Conservation (phyloP, 2,888 invertebrate genomes). For the Noctua janthe region DNA sequence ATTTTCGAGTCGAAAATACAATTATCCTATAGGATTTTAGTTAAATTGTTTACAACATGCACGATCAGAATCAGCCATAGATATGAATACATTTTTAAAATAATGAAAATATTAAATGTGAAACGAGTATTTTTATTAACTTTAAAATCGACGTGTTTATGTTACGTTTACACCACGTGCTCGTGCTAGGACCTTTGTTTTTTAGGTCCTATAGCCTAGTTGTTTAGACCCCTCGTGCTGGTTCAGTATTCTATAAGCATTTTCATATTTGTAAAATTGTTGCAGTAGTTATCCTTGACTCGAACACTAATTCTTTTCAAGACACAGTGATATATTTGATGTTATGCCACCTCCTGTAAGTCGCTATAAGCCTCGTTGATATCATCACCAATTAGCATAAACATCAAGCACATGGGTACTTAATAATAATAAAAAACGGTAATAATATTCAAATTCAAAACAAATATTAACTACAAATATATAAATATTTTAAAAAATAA, state of each 20-base stretch:
- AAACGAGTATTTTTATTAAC: no score
- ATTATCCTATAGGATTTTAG: no score
- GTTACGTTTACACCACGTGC: no score
- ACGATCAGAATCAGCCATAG: no score
- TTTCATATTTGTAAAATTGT: not conserved
- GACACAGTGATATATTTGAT: not conserved
- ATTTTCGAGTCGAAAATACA: no score
- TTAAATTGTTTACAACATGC: no score
- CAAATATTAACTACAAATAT: slow-evolving; percentile 25
- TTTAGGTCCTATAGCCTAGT: no score
- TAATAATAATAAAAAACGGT: not conserved
- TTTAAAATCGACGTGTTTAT: no score
- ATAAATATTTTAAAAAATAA: not conserved
- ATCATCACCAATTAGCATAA: slow-evolving; percentile 31
- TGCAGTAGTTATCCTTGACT: not conserved
- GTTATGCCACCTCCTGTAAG: not conserved
- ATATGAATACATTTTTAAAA: no score
- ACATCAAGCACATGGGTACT: not conserved
- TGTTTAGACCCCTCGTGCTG: not conserved
- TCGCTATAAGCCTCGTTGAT: slow-evolving; percentile 1
- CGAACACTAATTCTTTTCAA: not conserved
- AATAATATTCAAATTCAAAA: slow-evolving; percentile 23
- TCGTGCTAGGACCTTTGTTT: no score
- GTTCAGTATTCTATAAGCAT: not conserved
- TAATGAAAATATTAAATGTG: no score